Percentiles rank a stretch among this genome's conserved stretches.
Conservation (phyloP, 2,113 vertebrate species). For the Actinemys pallida region DNA sequence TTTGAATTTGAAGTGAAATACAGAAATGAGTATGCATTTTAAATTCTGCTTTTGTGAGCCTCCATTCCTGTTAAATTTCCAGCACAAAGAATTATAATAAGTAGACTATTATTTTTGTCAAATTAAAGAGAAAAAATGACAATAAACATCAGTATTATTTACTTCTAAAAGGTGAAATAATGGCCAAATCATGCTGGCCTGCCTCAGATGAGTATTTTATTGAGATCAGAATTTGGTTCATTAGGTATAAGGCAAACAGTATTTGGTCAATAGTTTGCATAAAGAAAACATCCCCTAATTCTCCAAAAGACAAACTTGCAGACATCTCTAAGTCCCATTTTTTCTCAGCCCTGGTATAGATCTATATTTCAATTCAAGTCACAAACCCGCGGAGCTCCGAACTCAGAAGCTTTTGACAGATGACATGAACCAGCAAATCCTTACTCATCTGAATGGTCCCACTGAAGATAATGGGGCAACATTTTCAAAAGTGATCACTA, state of each 20-base stretch:
- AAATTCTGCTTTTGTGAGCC: background rate
- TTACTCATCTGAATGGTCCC: background rate
- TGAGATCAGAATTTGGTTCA: background rate
- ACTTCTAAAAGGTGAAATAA: background rate
- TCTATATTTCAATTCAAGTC: background rate
- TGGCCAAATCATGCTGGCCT: background rate
- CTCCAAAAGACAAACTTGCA: background rate
- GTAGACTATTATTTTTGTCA: background rate
- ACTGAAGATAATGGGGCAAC: background rate
- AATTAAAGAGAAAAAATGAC: background rate
- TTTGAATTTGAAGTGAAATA: background rate
- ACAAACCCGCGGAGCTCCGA: background rate
- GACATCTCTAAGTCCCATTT: background rate
- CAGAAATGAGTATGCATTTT: background rate
- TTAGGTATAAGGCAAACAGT: background rate
- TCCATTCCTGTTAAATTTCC: background rate
- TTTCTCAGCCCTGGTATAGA: background rate
- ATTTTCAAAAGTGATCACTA: background rate
- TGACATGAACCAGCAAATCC: background rate
- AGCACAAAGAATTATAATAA: background rate
- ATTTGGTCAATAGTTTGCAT: background rate
- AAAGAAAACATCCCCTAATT: background rate
- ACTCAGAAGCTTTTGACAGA: background rate
- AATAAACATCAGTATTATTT: background rate
- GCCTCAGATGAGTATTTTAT: background rate